Percentiles rank a stretch among this genome's conserved stretches.
Evolutionary conservation across 2,113 vertebrate genomes (phyloP).

Genomic region (Henicopernis longicauda): DNA sequence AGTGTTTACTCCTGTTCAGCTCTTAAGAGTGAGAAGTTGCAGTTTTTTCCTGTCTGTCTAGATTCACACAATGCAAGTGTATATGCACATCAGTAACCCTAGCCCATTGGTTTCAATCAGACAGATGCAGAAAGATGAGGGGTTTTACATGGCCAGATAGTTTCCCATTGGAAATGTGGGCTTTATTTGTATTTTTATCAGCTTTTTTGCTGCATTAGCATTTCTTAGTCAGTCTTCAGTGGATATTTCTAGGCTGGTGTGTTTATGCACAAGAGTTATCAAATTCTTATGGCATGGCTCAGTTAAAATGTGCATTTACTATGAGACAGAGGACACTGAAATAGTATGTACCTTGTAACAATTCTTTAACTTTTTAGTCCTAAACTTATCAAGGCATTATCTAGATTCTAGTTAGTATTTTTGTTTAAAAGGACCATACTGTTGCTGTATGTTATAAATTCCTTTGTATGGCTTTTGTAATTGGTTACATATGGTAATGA

Average conservation of each 20-base stretch:
- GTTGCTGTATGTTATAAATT: not conserved
- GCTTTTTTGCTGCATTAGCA: not conserved
- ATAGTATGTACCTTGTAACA: not conserved
- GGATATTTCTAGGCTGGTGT: not conserved
- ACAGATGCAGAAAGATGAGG: not conserved
- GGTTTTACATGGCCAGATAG: not conserved
- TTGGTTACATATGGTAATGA: not conserved
- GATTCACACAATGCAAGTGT: not conserved
- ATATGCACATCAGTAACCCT: not conserved
- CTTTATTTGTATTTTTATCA: slow-evolving; percentile 8
- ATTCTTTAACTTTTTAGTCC: not conserved
- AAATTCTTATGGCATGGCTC: not conserved
- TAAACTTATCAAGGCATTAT: not conserved
- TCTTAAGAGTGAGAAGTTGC: not conserved
- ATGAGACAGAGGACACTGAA: not conserved
- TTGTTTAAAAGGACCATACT: not conserved
- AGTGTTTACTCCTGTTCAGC: not conserved
- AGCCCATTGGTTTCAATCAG: not conserved
- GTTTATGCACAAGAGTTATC: not conserved
- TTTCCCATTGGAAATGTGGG: not conserved
- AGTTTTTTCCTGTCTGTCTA: not conserved
- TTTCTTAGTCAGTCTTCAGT: not conserved
- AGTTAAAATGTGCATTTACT: not conserved
- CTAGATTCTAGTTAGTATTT: not conserved
- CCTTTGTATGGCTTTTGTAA: not conserved